These are phyloP conservation scores for Hypercompe scribonia DNA, from an alignment of 2,888 invertebrate genomes.

Conservation along the genomic window DNA sequence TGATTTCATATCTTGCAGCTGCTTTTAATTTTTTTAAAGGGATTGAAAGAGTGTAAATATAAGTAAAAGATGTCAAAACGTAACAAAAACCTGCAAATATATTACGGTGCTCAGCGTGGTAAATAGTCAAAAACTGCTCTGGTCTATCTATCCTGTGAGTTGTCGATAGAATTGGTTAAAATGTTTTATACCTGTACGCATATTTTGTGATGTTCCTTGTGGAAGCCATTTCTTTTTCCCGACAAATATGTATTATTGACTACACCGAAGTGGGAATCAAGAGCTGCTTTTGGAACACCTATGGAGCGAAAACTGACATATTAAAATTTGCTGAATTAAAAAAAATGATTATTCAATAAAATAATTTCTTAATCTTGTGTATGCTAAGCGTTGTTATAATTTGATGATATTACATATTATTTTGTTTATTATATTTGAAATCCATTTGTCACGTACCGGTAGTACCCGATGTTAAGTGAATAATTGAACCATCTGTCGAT, in stretches of 20 bases:
- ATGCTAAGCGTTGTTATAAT: too few relatives aligned
- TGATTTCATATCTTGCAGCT: too few relatives aligned
- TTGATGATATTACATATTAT: too few relatives aligned
- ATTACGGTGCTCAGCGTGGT: too few relatives aligned
- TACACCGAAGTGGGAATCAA: conserved; percentile 90
- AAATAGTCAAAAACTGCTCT: too few relatives aligned
- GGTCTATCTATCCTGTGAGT: background rate
- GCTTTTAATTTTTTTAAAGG: too few relatives aligned
- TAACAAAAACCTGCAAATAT: too few relatives aligned
- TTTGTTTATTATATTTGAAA: background rate
- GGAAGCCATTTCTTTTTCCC: conserved; percentile 83
- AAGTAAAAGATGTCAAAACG: too few relatives aligned
- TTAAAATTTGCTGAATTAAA: background rate
- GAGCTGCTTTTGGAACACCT: conserved; percentile 92
- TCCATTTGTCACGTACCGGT: conserved; percentile 70
- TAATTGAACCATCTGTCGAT: conserved; percentile 90
- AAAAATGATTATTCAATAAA: too few relatives aligned
- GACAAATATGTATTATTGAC: conserved; percentile 92
- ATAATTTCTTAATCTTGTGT: too few relatives aligned
- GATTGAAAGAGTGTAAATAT: too few relatives aligned
- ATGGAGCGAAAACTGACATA: conserved; percentile 54
- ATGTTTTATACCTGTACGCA: conserved; percentile 84
- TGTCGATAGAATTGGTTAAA: background rate
- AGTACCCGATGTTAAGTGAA: conserved; percentile 93
- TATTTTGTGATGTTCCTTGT: conserved; percentile 81